Conservation (phyloP, 2,113 vertebrate genomes). For the Anarhynchus alexandrinus region DNA sequence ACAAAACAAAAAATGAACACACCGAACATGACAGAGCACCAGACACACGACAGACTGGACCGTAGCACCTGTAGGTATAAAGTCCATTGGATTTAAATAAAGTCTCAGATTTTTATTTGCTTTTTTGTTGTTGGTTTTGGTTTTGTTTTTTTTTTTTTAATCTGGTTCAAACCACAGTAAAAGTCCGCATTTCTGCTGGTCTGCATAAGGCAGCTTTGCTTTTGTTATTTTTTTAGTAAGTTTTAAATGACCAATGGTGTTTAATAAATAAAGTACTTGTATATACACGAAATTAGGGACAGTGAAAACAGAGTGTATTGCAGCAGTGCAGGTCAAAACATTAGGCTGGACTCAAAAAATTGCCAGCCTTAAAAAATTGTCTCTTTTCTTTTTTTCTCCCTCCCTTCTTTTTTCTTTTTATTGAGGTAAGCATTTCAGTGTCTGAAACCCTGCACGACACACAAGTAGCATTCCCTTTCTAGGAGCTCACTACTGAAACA, state of each 20-base stretch:
- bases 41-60: neutral
- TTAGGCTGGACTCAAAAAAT: slow-evolving; percentile 58
- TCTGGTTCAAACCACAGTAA: neutral
- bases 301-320: slow-evolving; percentile 37
- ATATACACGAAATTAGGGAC: slow-evolving; percentile 70
- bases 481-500: neutral
- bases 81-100: slow-evolving; percentile 37
- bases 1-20: neutral
- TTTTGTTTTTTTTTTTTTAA: neutral
- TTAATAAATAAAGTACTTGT: slow-evolving; percentile 83
- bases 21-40: slow-evolving; percentile 18
- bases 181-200: neutral
- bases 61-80: slow-evolving; percentile 61
- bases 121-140: neutral
- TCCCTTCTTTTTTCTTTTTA: neutral
- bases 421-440: slow-evolving; percentile 73
- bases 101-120: neutral
- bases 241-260: slow-evolving; percentile 64
- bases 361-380: slow-evolving; percentile 38
- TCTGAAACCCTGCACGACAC: slow-evolving; percentile 12
- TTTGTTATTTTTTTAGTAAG: neutral
- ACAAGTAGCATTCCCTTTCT: neutral
- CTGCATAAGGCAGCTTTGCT: slow-evolving; percentile 27
- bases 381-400: neutral
- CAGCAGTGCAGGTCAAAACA: slow-evolving; percentile 25